Evolutionary conservation across 2,113 vertebrate species (phyloP), one percentile per base, ranked within the genome.

Genomic region (Ctenomys sociabilis): DNA sequence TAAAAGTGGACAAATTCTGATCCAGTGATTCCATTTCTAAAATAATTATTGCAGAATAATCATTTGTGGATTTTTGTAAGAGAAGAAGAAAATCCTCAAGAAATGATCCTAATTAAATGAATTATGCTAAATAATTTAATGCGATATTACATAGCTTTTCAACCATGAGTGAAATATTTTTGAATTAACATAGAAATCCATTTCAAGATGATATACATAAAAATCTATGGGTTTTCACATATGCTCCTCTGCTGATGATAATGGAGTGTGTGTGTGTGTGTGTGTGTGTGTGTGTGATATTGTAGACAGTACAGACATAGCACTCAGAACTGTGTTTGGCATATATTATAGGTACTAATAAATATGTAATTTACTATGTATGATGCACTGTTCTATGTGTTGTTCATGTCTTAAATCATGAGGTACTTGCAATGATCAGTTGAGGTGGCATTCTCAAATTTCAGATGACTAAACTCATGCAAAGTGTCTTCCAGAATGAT

Each of bases 151-250:
- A n/a, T 17, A 81, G 24, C 8, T 86, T 91, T 93, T 94, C 22
- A 95, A 63, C 82, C 90, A n/a, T 52, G 24, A 82, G 24, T 77
- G 13, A 14, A 26, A 68, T 83, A 19, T 61, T 61, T 92, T 87
- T 93, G 61, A 75, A 85, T 88, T 49, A 91, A 85, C 30, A 77
- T 63, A 26, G 26, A 91, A 82, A 91, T 40, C 22, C 75, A 84
- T 87, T 82, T 43, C 19, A 86, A 89, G 32, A n/a, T 61, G 30
- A 95, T 83, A 54, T 43, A 84, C 49, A 26, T 57, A 14, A 32
- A 13, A 87, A 54, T 45, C n/a, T 32, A 59, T 73, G 32, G 26
- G 1, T 12, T 32, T 37, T 1, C 10, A 7, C 49, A 19, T 95
- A 37, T 54, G 19, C 6, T 82, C 9, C 13, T 19, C 40, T 57